Conservation (phyloP, 2,797 vertebrate genomes). For the Falco concolor region DNA sequence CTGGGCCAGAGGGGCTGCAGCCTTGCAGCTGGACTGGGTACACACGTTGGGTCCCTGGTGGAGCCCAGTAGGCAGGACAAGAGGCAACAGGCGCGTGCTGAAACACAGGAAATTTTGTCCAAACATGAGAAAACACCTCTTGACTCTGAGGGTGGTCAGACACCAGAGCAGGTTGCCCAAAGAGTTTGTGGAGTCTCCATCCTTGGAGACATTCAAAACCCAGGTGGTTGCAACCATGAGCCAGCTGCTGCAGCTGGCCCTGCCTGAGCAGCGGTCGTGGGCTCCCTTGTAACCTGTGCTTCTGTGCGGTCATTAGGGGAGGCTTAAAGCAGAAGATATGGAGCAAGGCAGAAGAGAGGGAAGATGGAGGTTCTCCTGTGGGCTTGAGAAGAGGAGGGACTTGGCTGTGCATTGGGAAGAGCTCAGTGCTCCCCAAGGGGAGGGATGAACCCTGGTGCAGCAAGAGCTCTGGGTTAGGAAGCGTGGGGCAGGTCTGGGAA, state of each 20-base stretch:
- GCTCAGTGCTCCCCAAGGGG: neutral
- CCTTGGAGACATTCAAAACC: neutral
- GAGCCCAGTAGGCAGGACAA: neutral
- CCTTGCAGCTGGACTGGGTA: neutral
- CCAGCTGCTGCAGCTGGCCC: neutral
- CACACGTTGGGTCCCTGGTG: neutral
- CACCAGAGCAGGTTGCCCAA: neutral
- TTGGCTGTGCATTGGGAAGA: neutral
- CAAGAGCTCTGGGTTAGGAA: neutral
- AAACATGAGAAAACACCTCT: neutral
- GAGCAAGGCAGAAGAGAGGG: neutral
- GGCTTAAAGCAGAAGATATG: neutral
- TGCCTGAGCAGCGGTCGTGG: neutral
- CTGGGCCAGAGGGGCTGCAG: neutral
- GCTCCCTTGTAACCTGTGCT: neutral
- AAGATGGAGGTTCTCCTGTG: neutral
- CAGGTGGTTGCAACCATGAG: neutral
- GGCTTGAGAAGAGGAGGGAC: neutral
- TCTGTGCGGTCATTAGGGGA: neutral
- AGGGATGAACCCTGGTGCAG: accelerated
- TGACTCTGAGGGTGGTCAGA: neutral
- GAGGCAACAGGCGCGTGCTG: neutral
- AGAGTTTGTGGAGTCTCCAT: neutral
- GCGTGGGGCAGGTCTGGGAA: neutral
- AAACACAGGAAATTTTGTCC: neutral